Percentiles rank a stretch among this genome's conserved stretches.
phyloP scores from a whole-genome alignment of 2,113 vertebrate genomes.

The Empidonax traillii region DNA sequence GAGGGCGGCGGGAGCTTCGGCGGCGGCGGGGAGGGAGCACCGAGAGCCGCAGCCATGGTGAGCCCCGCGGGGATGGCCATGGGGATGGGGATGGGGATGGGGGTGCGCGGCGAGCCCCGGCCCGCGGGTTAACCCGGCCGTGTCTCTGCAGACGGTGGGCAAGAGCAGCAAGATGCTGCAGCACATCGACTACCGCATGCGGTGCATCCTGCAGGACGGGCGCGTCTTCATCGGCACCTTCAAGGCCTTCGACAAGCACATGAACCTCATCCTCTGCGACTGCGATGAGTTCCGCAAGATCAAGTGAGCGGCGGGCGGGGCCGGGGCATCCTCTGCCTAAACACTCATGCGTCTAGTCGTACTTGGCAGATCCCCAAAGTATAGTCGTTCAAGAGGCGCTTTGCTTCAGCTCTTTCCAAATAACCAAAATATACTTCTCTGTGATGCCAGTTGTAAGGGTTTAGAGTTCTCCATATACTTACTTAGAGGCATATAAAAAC shows the following conservation, averaged over 20 bases:
- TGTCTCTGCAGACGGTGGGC: slow-evolving; percentile 87
- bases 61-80: background rate
- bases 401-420: background rate
- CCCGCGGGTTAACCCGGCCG: background rate
- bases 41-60: slow-evolving; percentile 38
- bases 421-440: rapidly evolving
- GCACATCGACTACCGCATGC: slow-evolving; percentile 98
- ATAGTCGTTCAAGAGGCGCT: rapidly evolving
- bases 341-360: rapidly evolving
- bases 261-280: slow-evolving; percentile 99
- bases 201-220: slow-evolving; percentile 96
- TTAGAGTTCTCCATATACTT: rapidly evolving
- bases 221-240: slow-evolving; percentile 98
- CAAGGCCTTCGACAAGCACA: slow-evolving; percentile 98
- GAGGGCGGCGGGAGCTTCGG: background rate
- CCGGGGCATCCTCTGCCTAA: background rate
- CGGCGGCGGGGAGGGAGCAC: background rate
- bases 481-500: too few relatives aligned
- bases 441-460: rapidly evolving
- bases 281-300: slow-evolving; percentile 99
- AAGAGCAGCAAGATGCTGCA: slow-evolving; percentile 99
- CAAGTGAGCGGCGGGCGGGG: slow-evolving; percentile 79
- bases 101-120: too few relatives aligned
- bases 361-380: rapidly evolving
- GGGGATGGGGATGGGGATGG: too few relatives aligned